Percentiles rank a stretch among this genome's conserved stretches.
These are phyloP conservation scores for Mesocentrotus franciscanus DNA, from an alignment of 53 echinoderm and acorn worm species.

Conservation along the genomic window DNA sequence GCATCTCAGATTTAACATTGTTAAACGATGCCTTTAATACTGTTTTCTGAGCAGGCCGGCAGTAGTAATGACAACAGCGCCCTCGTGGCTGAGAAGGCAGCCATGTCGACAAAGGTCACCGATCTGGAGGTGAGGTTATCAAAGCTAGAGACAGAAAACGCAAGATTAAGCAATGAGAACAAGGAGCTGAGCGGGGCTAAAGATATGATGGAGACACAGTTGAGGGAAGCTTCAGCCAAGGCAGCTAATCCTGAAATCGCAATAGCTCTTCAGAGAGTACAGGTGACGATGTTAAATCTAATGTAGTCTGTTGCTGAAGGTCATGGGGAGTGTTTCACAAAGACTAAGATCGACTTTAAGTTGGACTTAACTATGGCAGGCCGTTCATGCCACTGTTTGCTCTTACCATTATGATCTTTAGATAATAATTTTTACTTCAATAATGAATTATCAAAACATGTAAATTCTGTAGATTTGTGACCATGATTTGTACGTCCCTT, in stretches of 20 bases:
- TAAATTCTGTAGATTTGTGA: too few relatives aligned
- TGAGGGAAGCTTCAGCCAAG: slow-evolving; percentile 44
- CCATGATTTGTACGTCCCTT: too few relatives aligned
- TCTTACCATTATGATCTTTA: too few relatives aligned
- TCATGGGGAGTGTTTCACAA: neutral
- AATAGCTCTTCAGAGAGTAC: slow-evolving; percentile 65
- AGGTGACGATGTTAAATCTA: slow-evolving; percentile 1
- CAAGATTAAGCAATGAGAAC: slow-evolving; percentile 69
- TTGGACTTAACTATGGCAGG: too few relatives aligned
- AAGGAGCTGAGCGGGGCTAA: slow-evolving; percentile 66
- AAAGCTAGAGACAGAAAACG: slow-evolving; percentile 65
- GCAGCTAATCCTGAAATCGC: slow-evolving; percentile 61
- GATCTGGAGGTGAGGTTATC: slow-evolving; percentile 79
- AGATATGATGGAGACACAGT: slow-evolving; percentile 67
- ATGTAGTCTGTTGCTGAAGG: neutral
- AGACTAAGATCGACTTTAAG: too few relatives aligned
- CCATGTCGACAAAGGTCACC: slow-evolving; percentile 76
- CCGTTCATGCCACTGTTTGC: too few relatives aligned
- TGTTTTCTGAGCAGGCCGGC: slow-evolving; percentile 22
- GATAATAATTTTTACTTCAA: too few relatives aligned
- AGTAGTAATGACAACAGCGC: slow-evolving; percentile 72
- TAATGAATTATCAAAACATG: too few relatives aligned
- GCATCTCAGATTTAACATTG: too few relatives aligned
- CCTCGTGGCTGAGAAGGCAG: slow-evolving; percentile 83
- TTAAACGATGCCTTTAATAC: neutral